Base-by-base conservation (phyloP, 1,140 invertebrate genomes). In the Physella acuta region DNA sequence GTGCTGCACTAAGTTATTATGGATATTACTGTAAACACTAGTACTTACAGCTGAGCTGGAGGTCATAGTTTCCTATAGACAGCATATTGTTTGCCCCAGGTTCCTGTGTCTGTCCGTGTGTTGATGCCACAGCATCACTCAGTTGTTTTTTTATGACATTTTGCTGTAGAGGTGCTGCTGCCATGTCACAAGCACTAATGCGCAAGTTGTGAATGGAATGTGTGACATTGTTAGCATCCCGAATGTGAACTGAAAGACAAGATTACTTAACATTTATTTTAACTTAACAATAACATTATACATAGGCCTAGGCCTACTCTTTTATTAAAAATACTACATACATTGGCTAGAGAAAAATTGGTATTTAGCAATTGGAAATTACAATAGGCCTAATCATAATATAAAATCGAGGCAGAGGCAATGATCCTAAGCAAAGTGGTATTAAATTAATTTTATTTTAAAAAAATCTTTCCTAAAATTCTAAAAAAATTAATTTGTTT, bases 61-160 rank as follows among this genome's bases (percentile, higher is more conserved):
- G 75, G 61, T 84, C 82, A 77, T 84, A 82, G 60, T 76, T 77
- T 39, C 81, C 82, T 59, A 82, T 72, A 16, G 81, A 75, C 5
- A 81, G 70, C 16, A 82, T 76, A 74, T 83, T 82, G 14, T 74
- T 76, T 52, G 75, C 73, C 20, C 74, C 79, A 11, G 34, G 87
- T 89, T 84, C 89, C 89, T 84, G 90, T 89, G 75, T 88, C 31
- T 70, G 71, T n/a, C 58, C 60, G 86, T 73, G 75, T 24, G 89
- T 88, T 77, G 89, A 89, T 74, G 90, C 90, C 36, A 95, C 93
- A 49, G 93, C 91, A 85, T 94, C 92, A 81, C 92, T 94, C 34
- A 96, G 86, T 84, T 94, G 90, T 86, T 93, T 94, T 79, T 92
- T 89, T 53, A 92, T 93, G 68, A 93, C 78, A 53, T 90, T 89